Conservation (phyloP, 2,888 invertebrate genomes). For the Silvanus unidentatus region DNA sequence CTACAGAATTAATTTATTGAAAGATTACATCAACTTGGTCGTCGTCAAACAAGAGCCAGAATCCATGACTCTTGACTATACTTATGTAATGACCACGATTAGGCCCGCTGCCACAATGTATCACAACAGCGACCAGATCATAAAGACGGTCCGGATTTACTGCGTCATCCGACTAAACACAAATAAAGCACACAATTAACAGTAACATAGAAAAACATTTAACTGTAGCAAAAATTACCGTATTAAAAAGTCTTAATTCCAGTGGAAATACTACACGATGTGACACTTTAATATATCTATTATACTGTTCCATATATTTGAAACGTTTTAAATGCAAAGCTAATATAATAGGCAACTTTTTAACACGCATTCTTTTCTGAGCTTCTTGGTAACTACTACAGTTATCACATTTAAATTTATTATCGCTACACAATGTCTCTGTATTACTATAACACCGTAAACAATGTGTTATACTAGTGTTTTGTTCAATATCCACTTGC, state of each 20-base stretch:
- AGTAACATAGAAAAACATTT: background rate
- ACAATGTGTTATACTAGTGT: constrained; percentile 98
- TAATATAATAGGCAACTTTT: constrained; percentile 95
- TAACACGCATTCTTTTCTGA: constrained; percentile 96
- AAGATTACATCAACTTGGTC: constrained; percentile 96
- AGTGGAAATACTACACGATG: constrained; percentile 98
- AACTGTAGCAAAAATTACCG: constrained; percentile 57
- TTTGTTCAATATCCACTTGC: constrained; percentile 98
- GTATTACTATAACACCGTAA: constrained; percentile 96
- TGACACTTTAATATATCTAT: constrained; percentile 97
- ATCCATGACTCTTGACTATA: constrained; percentile 98
- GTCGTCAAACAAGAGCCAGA: constrained; percentile 99
- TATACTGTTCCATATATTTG: constrained; percentile 97
- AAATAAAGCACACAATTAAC: constrained; percentile 10
- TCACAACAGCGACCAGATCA: constrained; percentile 97
- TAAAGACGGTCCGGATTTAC: constrained; percentile 97
- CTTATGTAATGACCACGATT: constrained; percentile 99
- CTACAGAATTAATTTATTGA: constrained; percentile 9
- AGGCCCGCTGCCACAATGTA: constrained; percentile 98
- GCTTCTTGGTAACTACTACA: constrained; percentile 99
- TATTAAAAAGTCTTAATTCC: constrained; percentile 94
- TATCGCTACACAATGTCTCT: constrained; percentile 97
- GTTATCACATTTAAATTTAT: constrained; percentile 99
- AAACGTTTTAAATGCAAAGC: constrained; percentile 96
- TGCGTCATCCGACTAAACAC: constrained; percentile 88